Evolutionary conservation across 2,797 vertebrate genomes (phyloP), one percentile per base, ranked within the genome.

Genomic region (Nyctibius grandis): DNA sequence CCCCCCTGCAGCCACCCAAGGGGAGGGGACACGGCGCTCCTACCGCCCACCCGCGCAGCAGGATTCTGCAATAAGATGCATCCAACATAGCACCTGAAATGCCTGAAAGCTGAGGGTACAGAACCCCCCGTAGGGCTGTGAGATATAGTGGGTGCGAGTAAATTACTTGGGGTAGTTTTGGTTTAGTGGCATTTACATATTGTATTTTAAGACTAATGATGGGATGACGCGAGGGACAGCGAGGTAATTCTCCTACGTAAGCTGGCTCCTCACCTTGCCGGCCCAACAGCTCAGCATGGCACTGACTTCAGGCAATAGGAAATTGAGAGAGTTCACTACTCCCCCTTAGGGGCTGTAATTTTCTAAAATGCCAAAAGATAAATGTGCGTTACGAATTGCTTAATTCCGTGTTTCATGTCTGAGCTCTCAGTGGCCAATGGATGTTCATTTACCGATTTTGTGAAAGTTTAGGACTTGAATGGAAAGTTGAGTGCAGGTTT

Each of bases 101-200:
- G 54, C 5, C 22, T 15, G 36, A 21, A 50, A 75, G 23, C 31
- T 1, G 2, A 1, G 22, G n/a, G 68, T 8, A 11, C 47, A 74
- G 72, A 48, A 7, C 8, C 7, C 3, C 3, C 12, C 1, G 3
- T 1, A 15, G 34, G 22, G 5, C 54, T 0, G 0, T 6, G 47
- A 38, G 31, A 5, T 11, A 3, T 1, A 25, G 5, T 0, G 1
- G 33, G 11, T 50, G 44, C 0, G 1, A 63, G n/a, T 11, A 1
- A 77, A 15, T 33, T 2, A 11, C n/a, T 48, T 1, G 64, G 45
- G 28, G 2, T n/a, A 26, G 33, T 34, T 73, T 45, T 53, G 67
- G 21, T 38, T 70, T 29, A 14, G 54, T 15, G 12, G 5, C 57
- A 25, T 45, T 75, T 50, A 14, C 21, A 18, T 40, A 4, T 29